These are phyloP conservation scores for Gymnogyps californianus DNA, from an alignment of 2,113 vertebrate genomes.

Conservation along the genomic window DNA sequence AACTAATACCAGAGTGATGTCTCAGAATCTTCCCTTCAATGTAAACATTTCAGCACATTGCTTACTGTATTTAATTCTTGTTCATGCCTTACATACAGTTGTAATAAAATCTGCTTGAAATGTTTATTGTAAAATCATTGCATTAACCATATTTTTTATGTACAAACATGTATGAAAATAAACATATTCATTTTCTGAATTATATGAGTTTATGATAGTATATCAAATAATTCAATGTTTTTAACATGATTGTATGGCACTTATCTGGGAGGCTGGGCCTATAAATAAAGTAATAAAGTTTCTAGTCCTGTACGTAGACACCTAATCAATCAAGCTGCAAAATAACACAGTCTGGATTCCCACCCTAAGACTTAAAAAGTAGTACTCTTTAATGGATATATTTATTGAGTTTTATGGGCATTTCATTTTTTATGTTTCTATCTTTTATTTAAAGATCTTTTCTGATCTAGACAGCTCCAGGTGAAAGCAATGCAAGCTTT, in stretches of 20 bases:
- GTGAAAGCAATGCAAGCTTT: not conserved
- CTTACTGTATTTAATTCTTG: not conserved
- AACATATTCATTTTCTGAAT: not conserved
- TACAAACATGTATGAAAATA: not conserved
- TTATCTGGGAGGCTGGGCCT: not conserved
- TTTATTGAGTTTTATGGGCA: not conserved
- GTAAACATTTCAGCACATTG: not conserved
- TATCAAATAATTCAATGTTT: not conserved
- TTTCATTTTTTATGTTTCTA: not conserved
- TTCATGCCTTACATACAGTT: not conserved
- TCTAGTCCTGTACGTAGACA: not conserved
- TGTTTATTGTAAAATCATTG: not conserved
- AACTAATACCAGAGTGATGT: not conserved
- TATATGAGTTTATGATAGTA: not conserved
- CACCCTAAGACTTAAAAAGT: not conserved
- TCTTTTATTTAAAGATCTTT: not conserved
- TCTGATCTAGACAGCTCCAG: not conserved
- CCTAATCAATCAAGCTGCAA: not conserved
- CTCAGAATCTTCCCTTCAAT: not conserved
- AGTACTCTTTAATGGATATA: not conserved
- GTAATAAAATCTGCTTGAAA: not conserved
- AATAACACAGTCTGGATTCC: not conserved
- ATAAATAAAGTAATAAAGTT: not conserved
- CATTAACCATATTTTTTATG: not conserved
- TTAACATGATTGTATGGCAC: not conserved